These are phyloP conservation scores for Pristis pectinata DNA, from an alignment of 2,797 vertebrate genomes.

Conservation along the genomic window DNA sequence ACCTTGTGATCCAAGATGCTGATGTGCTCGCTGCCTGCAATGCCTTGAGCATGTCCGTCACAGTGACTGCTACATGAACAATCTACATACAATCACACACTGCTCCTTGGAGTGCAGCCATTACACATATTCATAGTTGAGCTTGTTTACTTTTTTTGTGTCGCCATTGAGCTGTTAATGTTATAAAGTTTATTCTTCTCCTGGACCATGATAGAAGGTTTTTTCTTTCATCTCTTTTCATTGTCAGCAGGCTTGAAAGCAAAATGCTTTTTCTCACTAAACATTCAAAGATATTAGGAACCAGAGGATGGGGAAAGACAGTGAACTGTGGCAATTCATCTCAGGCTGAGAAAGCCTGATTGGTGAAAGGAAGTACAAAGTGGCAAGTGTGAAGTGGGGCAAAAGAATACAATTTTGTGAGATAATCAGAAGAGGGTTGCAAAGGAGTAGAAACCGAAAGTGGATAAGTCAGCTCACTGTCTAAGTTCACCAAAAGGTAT, in stretches of 20 bases:
- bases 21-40: neutral
- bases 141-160: neutral
- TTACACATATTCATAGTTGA: neutral
- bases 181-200: neutral
- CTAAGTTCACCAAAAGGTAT: neutral
- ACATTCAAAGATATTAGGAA: neutral
- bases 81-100: neutral
- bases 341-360: neutral
- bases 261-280: neutral
- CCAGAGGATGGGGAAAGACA: neutral
- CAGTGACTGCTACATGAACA: conserved; percentile 1
- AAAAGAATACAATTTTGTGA: neutral
- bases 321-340: neutral
- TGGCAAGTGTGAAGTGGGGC: neutral
- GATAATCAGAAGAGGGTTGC: neutral
- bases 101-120: neutral
- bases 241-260: neutral
- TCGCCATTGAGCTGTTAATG: neutral
- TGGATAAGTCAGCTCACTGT: neutral
- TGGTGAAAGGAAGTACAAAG: neutral
- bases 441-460: neutral
- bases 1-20: neutral
- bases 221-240: neutral
- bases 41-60: neutral
- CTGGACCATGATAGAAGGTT: neutral